phyloP scores from a whole-genome alignment of 2,797 vertebrate species.

The Hydrolagus colliei region DNA sequence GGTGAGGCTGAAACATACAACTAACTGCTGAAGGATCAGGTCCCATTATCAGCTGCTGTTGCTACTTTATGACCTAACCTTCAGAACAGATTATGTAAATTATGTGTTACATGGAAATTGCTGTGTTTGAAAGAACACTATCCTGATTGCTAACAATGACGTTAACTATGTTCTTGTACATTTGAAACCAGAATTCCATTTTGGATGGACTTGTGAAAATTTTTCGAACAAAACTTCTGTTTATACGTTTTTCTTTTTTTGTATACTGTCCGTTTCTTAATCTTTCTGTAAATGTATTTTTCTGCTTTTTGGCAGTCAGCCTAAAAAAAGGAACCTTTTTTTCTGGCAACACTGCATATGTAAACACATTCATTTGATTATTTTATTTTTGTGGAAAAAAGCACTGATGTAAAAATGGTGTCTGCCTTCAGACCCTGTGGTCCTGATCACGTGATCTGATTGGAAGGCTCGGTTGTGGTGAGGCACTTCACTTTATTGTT shows the following conservation, averaged over 20 bases:
- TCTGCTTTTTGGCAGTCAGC: constrained; percentile 30
- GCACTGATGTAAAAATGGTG: constrained; percentile 50
- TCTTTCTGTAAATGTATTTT: constrained; percentile 53
- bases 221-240: constrained; percentile 48
- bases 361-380: constrained; percentile 59
- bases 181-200: constrained; percentile 59
- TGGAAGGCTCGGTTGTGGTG: constrained; percentile 51
- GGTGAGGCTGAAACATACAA: constrained; percentile 50
- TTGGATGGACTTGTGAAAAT: constrained; percentile 57
- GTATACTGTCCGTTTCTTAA: constrained; percentile 52
- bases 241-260: constrained; percentile 55
- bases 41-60: constrained; percentile 4
- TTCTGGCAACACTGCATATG: constrained; percentile 55
- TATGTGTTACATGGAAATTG: constrained; percentile 50
- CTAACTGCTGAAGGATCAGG: constrained; percentile 18
- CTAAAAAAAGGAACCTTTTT: constrained; percentile 53
- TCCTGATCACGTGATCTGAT: constrained; percentile 55
- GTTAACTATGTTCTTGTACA: constrained; percentile 31
- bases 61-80: constrained; percentile 14
- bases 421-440: constrained; percentile 48
- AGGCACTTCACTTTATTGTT: constrained; percentile 77
- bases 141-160: constrained; percentile 53
- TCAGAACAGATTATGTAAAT: constrained; percentile 52
- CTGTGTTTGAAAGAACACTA: constrained; percentile 67
- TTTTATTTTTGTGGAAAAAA: constrained; percentile 52